Conservation (phyloP, 2,113 vertebrate genomes). For the Ciconia stormi region DNA sequence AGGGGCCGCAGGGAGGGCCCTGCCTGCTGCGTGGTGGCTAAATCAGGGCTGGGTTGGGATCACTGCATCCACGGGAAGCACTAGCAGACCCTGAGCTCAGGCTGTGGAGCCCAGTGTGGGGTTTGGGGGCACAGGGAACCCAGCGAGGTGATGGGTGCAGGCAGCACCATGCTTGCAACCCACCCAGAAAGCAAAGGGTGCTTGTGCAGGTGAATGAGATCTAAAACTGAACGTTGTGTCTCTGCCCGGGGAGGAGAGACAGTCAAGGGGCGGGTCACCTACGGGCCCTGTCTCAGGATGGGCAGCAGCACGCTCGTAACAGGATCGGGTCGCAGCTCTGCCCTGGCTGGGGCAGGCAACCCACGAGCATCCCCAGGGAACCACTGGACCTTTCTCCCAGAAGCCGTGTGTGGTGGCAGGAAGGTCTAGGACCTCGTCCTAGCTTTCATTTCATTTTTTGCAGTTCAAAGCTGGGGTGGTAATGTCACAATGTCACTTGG, state of each 20-base stretch:
- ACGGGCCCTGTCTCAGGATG: neutral
- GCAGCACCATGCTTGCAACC: fast-evolving
- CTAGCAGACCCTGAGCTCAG: neutral
- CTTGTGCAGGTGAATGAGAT: fast-evolving
- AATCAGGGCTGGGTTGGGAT: neutral
- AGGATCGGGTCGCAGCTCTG: neutral
- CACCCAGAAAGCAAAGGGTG: fast-evolving
- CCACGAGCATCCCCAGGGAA: neutral
- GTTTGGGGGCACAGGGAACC: fast-evolving
- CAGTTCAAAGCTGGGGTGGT: neutral
- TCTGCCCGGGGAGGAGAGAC: fast-evolving
- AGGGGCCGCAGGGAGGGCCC: fast-evolving
- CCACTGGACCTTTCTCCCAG: neutral
- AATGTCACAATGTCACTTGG: neutral
- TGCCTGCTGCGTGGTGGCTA: neutral
- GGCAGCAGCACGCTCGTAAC: fast-evolving
- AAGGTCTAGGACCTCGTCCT: fast-evolving
- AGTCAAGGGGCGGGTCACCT: fast-evolving
- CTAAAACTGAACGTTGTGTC: fast-evolving
- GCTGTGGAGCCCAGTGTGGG: fast-evolving
- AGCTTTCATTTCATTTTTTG: fast-evolving
- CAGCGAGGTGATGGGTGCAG: neutral
- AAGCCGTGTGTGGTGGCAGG: fast-evolving
- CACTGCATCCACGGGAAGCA: fast-evolving
- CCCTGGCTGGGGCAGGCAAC: neutral